Evolutionary conservation across 64 coral and sea anemone species (phyloP).

Genomic region (Anthopleura sola): DNA sequence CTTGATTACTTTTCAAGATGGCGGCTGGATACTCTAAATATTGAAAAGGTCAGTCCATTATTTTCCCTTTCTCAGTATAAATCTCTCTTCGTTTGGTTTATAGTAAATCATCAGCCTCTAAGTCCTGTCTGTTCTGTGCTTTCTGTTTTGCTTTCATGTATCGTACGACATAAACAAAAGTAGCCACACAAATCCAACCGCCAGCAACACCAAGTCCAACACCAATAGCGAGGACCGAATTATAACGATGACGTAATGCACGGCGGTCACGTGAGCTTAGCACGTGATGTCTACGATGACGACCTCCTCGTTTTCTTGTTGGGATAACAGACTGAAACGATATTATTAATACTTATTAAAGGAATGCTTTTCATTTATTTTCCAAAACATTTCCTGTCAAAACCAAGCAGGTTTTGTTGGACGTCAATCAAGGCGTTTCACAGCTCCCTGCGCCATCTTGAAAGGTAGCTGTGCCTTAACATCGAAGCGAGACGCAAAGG

Average conservation of each 20-base stretch:
- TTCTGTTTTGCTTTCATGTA: constrained; percentile 44
- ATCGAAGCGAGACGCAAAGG: no score
- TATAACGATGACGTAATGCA: constrained; percentile 44
- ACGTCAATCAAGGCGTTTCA: no score
- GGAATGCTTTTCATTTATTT: no score
- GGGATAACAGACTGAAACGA: constrained; percentile 49
- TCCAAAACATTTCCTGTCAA: no score
- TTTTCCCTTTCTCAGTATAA: background rate
- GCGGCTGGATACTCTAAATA: background rate
- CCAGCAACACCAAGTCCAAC: constrained; percentile 58
- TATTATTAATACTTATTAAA: background rate
- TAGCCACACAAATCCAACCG: constrained; percentile 62
- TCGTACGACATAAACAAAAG: constrained; percentile 56
- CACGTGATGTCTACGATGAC: constrained; percentile 43
- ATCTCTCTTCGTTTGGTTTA: background rate
- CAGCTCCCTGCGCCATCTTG: no score
- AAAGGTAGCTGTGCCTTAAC: no score
- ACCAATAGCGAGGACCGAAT: constrained; percentile 45
- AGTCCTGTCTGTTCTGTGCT: background rate
- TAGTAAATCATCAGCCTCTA: constrained; percentile 9
- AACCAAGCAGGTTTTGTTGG: no score
- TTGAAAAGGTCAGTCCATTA: background rate
- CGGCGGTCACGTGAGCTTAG: constrained; percentile 36
- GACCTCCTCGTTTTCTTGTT: constrained; percentile 9
- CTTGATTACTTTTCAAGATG: background rate